A percentile compares a stretch with the other conserved stretches of the same genome.
Evolutionary conservation across 1,140 invertebrate genomes (phyloP).

Genomic region (Oppia nitens): DNA sequence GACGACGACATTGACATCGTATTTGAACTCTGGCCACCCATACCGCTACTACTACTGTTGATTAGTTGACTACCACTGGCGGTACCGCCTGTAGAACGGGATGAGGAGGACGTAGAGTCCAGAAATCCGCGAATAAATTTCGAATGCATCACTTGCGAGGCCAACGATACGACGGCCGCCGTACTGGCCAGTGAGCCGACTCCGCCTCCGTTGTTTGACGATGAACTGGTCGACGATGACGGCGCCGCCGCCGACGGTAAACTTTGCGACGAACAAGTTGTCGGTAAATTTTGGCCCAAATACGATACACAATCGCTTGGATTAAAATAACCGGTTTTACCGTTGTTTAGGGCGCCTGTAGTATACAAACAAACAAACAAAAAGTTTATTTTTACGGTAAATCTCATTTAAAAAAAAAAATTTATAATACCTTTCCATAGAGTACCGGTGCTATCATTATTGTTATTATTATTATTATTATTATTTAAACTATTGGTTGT

Average conservation of each 20-base stretch:
- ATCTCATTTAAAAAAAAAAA: no score
- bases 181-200: neutral
- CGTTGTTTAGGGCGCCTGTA: conserved; percentile 63
- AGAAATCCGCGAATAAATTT: conserved; percentile 16
- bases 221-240: neutral
- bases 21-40: no score
- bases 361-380: no score
- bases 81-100: no score
- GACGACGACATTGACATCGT: neutral
- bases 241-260: neutral
- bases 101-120: no score
- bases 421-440: conserved; percentile 38
- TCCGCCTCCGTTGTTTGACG: neutral
- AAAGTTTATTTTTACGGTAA: no score
- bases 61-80: conserved; percentile 28
- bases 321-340: conserved; percentile 74
- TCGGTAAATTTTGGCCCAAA: conserved; percentile 58
- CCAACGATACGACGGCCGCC: neutral
- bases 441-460: no score
- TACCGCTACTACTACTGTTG: conserved; percentile 39
- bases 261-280: no score
- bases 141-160: conserved; percentile 11
- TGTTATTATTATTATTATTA: no score
- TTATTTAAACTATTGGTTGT: no score
- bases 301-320: conserved; percentile 74